Evolutionary conservation across 2,113 vertebrate species (phyloP).

Genomic region (Neodontobutis hainanensis): DNA sequence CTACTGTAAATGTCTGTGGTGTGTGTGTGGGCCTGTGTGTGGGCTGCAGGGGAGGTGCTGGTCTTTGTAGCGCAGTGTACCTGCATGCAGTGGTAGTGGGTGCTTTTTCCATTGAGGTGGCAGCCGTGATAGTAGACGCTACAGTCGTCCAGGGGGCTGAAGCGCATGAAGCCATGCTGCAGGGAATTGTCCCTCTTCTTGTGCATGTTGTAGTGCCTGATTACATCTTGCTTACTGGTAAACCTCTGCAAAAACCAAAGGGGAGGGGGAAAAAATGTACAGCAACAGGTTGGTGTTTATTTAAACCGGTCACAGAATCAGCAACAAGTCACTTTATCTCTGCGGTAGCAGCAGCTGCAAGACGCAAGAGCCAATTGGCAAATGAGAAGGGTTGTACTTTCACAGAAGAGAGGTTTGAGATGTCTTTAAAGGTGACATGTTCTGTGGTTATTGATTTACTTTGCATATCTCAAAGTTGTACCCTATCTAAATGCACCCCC

Average conservation of each 20-base stretch:
- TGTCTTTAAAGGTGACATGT: conserved; percentile 55
- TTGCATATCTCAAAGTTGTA: conserved; percentile 51
- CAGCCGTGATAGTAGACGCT: conserved; percentile 99
- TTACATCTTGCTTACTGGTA: conserved; percentile 99
- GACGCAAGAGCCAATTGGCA: conserved; percentile 75
- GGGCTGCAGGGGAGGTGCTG: conserved; percentile 13
- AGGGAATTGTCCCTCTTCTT: conserved; percentile 99
- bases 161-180: conserved; percentile 99
- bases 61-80: conserved; percentile 70
- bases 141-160: conserved; percentile 99
- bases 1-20: conserved; percentile 24
- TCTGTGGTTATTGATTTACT: conserved; percentile 64
- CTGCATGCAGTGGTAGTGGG: conserved; percentile 99
- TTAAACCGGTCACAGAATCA: conserved; percentile 70
- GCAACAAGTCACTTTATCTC: conserved; percentile 78
- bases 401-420: conserved; percentile 52
- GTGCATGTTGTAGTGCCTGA: conserved; percentile 99
- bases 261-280: conserved; percentile 50
- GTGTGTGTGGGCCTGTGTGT: conserved; percentile 29
- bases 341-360: conserved; percentile 80
- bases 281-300: conserved; percentile 76
- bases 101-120: conserved; percentile 99
- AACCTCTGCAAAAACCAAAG: conserved; percentile 86
- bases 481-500: conserved; percentile 48
- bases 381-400: conserved; percentile 42